Evolutionary conservation across 2,113 vertebrate genomes (phyloP).

Genomic region (Podarcis cretensis): DNA sequence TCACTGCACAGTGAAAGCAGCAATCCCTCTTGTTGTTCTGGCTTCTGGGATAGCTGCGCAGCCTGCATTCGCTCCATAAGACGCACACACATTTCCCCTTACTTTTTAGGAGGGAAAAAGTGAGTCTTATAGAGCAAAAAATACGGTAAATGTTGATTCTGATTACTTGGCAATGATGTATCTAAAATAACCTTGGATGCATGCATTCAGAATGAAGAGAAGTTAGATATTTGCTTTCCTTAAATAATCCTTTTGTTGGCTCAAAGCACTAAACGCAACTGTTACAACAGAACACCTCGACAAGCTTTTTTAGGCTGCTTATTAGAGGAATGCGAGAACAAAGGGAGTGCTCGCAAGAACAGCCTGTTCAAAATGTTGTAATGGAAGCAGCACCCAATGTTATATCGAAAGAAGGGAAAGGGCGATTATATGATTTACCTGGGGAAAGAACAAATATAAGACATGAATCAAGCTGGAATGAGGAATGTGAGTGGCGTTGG

Average conservation of each 20-base stretch:
- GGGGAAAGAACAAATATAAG: neutral
- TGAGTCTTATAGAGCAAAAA: too few species aligned
- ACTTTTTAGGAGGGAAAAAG: too few species aligned
- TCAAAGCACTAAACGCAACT: neutral
- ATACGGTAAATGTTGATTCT: too few species aligned
- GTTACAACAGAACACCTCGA: neutral
- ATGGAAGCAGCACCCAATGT: slow-evolving; percentile 1
- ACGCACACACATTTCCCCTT: too few species aligned
- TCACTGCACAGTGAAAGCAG: too few species aligned
- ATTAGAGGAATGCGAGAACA: slow-evolving; percentile 7
- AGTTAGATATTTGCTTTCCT: neutral
- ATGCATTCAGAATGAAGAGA: neutral
- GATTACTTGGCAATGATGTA: neutral
- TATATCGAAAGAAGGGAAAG: neutral
- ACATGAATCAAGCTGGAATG: neutral
- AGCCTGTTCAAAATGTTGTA: neutral
- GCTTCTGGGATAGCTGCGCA: too few species aligned
- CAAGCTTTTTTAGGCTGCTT: neutral
- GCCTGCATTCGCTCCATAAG: too few species aligned
- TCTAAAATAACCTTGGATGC: neutral
- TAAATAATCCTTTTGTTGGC: neutral
- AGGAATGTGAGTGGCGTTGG: neutral
- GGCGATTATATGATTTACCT: neutral
- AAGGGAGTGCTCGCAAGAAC: slow-evolving; percentile 16
- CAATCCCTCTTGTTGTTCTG: too few species aligned